Percentiles rank a stretch among this genome's conserved stretches.
phyloP scores from a whole-genome alignment of 2,888 invertebrate species.

The Crocallis elinguaria region DNA sequence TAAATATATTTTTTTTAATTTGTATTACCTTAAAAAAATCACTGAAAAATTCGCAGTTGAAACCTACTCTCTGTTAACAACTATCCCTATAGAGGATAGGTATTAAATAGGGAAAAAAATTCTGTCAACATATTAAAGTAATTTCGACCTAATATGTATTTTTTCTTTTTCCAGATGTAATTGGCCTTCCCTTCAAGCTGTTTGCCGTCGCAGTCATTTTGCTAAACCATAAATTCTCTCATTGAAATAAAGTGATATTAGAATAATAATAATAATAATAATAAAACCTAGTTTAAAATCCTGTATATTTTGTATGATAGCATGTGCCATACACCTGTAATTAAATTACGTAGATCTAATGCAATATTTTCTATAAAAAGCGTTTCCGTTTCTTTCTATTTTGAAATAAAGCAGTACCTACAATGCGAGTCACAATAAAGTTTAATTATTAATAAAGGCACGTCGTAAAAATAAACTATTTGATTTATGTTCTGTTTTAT shows the following conservation, averaged over 20 bases:
- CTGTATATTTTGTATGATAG: slow-evolving; percentile 84
- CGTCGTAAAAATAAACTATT: slow-evolving; percentile 67
- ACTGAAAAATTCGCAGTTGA: too few relatives aligned
- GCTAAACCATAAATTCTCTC: slow-evolving; percentile 72
- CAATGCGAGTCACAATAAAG: slow-evolving; percentile 71
- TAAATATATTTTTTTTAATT: too few relatives aligned
- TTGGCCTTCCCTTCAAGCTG: slow-evolving; percentile 61
- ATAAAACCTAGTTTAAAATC: slow-evolving; percentile 66
- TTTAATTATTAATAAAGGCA: slow-evolving; percentile 77
- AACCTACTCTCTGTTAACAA: too few relatives aligned
- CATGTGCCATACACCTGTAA: slow-evolving; percentile 81
- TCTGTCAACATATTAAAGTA: too few relatives aligned
- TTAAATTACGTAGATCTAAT: slow-evolving; percentile 75
- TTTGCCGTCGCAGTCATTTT: slow-evolving; percentile 57
- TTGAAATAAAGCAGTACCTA: slow-evolving; percentile 67
- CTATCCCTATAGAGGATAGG: too few relatives aligned
- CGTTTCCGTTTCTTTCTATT: slow-evolving; percentile 64
- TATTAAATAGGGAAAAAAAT: too few relatives aligned
- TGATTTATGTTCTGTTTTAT: slow-evolving; percentile 47
- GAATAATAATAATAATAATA: slow-evolving; percentile 71
- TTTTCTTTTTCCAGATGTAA: slow-evolving; percentile 59
- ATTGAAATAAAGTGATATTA: slow-evolving; percentile 83
- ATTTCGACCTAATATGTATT: background rate
- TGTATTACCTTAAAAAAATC: too few relatives aligned
- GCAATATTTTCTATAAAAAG: slow-evolving; percentile 78